Base-by-base conservation (phyloP, 1,140 invertebrate species). In the Phymastichus coffea region DNA sequence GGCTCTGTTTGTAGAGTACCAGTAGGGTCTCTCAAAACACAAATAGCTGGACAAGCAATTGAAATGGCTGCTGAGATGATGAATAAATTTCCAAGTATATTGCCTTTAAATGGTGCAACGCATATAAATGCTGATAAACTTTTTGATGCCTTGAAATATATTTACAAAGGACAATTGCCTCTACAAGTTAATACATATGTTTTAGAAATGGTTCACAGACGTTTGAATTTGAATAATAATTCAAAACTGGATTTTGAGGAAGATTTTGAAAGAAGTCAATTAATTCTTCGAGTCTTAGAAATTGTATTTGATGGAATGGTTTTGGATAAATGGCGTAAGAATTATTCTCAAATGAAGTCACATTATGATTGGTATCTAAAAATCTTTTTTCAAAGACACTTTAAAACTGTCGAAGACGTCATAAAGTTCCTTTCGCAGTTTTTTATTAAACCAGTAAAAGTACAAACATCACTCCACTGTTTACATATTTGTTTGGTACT, bases 301-400 rank as follows among this genome's bases (percentile, higher is more conserved):
- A 75, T 79, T 44, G 65, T 74, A 1, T 69, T 78, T n/a, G 67
- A 75, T 2, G 73, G 75, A 2, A 70, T 76, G 46, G 15, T 49
- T 46, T 37, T 54, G 10, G 37, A 51, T 10, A 19, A 37, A 20
- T 57, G 54, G 53, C 33, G 54, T 37, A 28, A 0, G 8, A 63
- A 63, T 1, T 66, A 73, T 19, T 26, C 26, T 0, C 30, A 63
- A 9, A 68, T 67, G 51, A 48, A 41, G 10, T 28, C 62, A 0
- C 77, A 80, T 35, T 79, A 76, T 44, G 61, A 70, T 4, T 73
- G 77, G 70, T 79, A 73, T 37, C 17, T 79, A 14, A 71, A 76
- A 15, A 78, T 80, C 26, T 79, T 79, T 43, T 75, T 79, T 4
- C 68, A 74, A 19, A 64, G 73, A 25, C 77, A 80, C 14, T 80